Evolutionary conservation across 2,797 vertebrate species (phyloP).

Genomic region (Centroberyx gerrardi): DNA sequence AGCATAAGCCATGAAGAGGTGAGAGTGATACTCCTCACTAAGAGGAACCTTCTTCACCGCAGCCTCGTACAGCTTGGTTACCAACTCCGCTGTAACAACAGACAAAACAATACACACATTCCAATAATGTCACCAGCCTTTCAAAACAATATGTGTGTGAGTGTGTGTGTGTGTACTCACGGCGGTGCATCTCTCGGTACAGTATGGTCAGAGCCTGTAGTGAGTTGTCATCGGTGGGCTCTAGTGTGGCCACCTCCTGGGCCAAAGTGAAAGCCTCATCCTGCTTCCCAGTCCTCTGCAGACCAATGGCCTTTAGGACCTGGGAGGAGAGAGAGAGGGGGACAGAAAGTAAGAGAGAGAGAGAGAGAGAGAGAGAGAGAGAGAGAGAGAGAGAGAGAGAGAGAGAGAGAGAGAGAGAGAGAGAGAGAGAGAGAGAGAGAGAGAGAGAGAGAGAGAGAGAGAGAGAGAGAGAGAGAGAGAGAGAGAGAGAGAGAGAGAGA

Average conservation of each 20-base stretch:
- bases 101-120: conserved; percentile 4
- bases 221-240: conserved; percentile 98
- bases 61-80: conserved; percentile 97
- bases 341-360: not conserved
- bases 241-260: conserved; percentile 94
- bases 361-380: not conserved
- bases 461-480: no score
- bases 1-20: conserved; percentile 99
- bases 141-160: not conserved
- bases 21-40: conserved; percentile 98
- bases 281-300: conserved; percentile 96
- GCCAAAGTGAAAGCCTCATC: conserved; percentile 96
- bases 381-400: no score
- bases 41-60: conserved; percentile 97
- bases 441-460: no score
- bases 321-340: conserved; percentile 55
- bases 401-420: no score
- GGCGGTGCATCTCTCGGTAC: conserved; percentile 97
- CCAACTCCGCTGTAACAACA: conserved; percentile 92
- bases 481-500: not conserved
- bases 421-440: no score
- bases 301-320: conserved; percentile 98
- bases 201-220: conserved; percentile 97
- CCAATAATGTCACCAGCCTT: not conserved
- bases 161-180: conserved; percentile 57